Evolutionary conservation across 2,888 invertebrate species (phyloP).

Genomic region (Elgonia sp.): DNA sequence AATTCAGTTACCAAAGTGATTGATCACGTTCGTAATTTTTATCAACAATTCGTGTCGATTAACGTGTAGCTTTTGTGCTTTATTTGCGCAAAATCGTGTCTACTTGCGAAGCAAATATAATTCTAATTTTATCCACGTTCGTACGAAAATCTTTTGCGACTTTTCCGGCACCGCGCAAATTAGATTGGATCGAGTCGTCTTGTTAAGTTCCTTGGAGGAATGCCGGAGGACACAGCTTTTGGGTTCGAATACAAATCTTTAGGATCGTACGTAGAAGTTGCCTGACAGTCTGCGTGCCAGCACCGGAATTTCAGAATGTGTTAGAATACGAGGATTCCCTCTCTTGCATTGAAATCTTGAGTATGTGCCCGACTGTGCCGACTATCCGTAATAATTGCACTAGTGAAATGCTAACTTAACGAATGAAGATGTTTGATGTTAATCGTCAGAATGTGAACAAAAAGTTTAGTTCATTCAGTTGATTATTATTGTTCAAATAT

Average conservation of each 20-base stretch:
- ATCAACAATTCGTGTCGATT: constrained; percentile 51
- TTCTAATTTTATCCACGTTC: constrained; percentile 71
- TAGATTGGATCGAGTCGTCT: constrained; percentile 77
- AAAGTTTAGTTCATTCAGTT: constrained; percentile 13
- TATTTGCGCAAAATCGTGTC: constrained; percentile 54
- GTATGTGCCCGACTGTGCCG: constrained; percentile 38
- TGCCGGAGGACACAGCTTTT: constrained; percentile 71
- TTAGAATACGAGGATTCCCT: constrained; percentile 58
- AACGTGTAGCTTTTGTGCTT: constrained; percentile 50
- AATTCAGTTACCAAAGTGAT: constrained; percentile 39
- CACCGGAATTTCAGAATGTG: constrained; percentile 65
- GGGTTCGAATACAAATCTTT: constrained; percentile 74
- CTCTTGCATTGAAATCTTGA: constrained; percentile 66
- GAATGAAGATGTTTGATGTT: constrained; percentile 38
- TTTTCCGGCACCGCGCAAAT: constrained; percentile 75
- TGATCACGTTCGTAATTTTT: constrained; percentile 51
- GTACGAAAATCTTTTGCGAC: constrained; percentile 71
- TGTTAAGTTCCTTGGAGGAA: constrained; percentile 74
- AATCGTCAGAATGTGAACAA: constrained; percentile 21
- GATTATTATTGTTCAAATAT: background rate
- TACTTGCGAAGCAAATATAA: constrained; percentile 64
- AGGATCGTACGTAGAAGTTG: constrained; percentile 70
- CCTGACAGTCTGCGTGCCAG: constrained; percentile 67
- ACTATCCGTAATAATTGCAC: constrained; percentile 66
- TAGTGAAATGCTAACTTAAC: constrained; percentile 57